phyloP scores from a whole-genome alignment of 1,140 invertebrate species.

The Zaprionus kolodkinae region DNA sequence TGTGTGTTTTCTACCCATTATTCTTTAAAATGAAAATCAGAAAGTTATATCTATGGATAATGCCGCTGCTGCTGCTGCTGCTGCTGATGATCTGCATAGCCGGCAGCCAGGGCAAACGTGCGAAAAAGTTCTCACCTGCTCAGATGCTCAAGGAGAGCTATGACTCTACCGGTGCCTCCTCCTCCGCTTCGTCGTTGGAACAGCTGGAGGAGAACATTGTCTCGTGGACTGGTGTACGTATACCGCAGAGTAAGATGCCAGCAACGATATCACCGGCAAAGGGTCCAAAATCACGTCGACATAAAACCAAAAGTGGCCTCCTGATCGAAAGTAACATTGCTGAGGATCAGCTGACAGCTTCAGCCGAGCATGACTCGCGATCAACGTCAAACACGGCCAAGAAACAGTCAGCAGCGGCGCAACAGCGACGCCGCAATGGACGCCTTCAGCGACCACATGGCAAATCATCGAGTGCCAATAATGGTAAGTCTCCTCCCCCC shows the following conservation, averaged over 20 bases:
- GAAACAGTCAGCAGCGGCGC: conserved; percentile 33
- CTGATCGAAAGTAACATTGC: conserved; percentile 76
- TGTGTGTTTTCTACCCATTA: background rate
- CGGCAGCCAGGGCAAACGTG: conserved; percentile 33
- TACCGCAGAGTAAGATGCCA: conserved; percentile 26
- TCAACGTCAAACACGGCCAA: conserved; percentile 24
- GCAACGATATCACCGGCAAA: conserved; percentile 13
- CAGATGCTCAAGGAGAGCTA: conserved; percentile 50
- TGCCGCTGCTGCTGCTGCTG: conserved; percentile 35
- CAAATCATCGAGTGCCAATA: conserved; percentile 64
- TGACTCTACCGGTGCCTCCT: background rate
- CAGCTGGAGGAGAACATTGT: conserved; percentile 56
- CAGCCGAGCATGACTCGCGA: conserved; percentile 40
- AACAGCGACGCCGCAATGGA: conserved; percentile 70
- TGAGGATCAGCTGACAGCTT: conserved; percentile 43
- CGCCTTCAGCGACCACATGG: conserved; percentile 57
- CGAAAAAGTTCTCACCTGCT: conserved; percentile 44
- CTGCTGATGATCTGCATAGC: conserved; percentile 31
- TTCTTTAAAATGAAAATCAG: conserved; percentile 51
- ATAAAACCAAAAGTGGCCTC: conserved; percentile 78
- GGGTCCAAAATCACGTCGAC: conserved; percentile 40
- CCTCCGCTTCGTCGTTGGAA: conserved; percentile 37
- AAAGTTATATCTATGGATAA: conserved; percentile 28
- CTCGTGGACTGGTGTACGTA: conserved; percentile 67
- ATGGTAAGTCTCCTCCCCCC: conserved; percentile 53